phyloP scores from a whole-genome alignment of 1,140 invertebrate species.

The Drosophila lini region DNA sequence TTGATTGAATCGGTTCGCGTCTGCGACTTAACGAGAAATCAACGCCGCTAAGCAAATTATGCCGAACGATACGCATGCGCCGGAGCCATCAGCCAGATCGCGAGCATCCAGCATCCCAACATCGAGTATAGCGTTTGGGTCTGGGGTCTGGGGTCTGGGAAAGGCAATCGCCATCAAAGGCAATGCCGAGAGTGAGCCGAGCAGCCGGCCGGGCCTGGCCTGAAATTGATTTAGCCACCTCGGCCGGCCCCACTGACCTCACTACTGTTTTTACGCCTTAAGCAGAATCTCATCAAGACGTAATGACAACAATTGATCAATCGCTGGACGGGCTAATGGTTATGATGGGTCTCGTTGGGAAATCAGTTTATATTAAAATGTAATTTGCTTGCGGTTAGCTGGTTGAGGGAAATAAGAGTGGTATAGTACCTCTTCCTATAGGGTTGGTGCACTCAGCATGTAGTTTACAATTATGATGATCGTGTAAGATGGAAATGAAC shows the following conservation, averaged over 20 bases:
- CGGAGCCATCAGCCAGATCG: conserved; percentile 56
- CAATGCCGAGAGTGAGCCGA: conserved; percentile 35
- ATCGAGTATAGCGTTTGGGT: conserved; percentile 23
- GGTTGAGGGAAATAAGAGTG: background rate
- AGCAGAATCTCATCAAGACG: conserved; percentile 83
- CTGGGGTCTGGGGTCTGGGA: conserved; percentile 32
- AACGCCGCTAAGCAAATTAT: conserved; percentile 83
- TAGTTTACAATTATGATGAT: conserved; percentile 9
- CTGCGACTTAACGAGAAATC: conserved; percentile 78
- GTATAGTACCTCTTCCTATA: background rate
- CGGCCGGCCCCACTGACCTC: conserved; percentile 69
- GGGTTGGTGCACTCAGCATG: background rate
- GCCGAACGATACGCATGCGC: conserved; percentile 82
- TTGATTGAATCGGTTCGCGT: conserved; percentile 37
- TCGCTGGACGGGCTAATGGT: conserved; percentile 52
- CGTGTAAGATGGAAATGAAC: conserved; percentile 2
- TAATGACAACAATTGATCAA: conserved; percentile 82
- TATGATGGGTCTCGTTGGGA: conserved; percentile 52
- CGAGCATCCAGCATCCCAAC: conserved; percentile 39
- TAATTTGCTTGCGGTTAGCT: conserved; percentile 65
- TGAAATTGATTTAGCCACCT: conserved; percentile 82
- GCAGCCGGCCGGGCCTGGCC: conserved; percentile 34
- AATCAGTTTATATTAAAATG: conserved; percentile 74
- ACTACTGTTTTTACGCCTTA: conserved; percentile 84
- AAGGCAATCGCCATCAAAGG: conserved; percentile 62